Conservation (phyloP, 2,888 invertebrate species). For the Nomada goodeniana region DNA sequence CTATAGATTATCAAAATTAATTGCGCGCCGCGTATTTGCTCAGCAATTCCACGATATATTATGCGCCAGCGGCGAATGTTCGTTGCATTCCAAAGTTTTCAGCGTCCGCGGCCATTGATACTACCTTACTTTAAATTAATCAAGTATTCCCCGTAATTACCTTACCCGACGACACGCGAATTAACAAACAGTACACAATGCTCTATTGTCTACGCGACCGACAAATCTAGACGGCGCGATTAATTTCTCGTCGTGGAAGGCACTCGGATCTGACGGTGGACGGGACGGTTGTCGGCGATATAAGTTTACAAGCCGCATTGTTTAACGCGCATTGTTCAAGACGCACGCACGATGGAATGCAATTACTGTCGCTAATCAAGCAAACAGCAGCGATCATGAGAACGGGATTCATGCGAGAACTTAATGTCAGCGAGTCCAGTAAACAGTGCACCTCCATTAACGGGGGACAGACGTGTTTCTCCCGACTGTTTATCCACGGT, state of each 20-base stretch:
- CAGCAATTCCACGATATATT: too few relatives aligned
- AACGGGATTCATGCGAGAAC: conserved; percentile 14
- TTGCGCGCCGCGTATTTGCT: too few relatives aligned
- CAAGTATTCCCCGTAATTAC: too few relatives aligned
- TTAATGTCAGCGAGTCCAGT: conserved; percentile 23
- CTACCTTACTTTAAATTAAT: too few relatives aligned
- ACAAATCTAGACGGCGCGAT: neutral
- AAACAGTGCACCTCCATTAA: conserved; percentile 38
- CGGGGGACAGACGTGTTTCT: conserved; percentile 35
- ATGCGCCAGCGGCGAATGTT: too few relatives aligned
- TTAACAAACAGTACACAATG: neutral
- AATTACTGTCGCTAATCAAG: conserved; percentile 39
- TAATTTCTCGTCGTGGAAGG: neutral
- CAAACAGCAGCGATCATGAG: conserved; percentile 49
- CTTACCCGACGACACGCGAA: too few relatives aligned
- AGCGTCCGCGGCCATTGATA: too few relatives aligned
- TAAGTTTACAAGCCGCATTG: neutral
- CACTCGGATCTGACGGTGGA: neutral
- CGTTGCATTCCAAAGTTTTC: too few relatives aligned
- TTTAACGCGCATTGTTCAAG: neutral
- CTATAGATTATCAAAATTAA: too few relatives aligned
- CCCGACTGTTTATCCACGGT: conserved; percentile 38
- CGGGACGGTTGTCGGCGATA: neutral
- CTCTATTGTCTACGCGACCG: neutral
- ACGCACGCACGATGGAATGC: neutral